A percentile compares a stretch with the other conserved stretches of the same genome.
Evolutionary conservation across 2,113 vertebrate species (phyloP).

Genomic region (Centropristis striata): DNA sequence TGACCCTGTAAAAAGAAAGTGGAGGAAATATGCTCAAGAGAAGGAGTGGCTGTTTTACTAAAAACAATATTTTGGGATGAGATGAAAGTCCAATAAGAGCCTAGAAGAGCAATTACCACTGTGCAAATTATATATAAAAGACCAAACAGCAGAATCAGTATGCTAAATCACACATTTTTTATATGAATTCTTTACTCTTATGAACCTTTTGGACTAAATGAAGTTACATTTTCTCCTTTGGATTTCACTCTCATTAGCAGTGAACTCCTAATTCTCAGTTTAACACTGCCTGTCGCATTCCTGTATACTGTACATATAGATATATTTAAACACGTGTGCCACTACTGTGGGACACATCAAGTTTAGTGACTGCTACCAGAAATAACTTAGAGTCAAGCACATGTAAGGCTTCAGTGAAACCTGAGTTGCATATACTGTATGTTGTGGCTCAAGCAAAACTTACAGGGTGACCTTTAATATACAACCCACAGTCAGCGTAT

Average conservation of each 20-base stretch:
- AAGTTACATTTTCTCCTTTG: background rate
- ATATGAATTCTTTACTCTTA: no score
- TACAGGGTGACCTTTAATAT: background rate
- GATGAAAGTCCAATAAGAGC: no score
- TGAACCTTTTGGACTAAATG: background rate
- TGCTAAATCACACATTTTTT: background rate
- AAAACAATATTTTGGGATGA: background rate
- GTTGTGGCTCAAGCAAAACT: background rate
- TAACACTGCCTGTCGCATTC: background rate
- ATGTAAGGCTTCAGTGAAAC: no score
- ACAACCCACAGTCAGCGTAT: no score
- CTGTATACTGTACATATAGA: background rate
- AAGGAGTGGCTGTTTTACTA: background rate
- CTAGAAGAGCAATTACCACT: background rate
- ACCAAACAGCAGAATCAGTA: background rate
- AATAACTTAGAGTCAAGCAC: no score
- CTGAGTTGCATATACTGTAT: background rate
- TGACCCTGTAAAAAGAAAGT: slow-evolving; percentile 8
- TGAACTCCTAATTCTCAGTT: background rate
- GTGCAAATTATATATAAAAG: background rate
- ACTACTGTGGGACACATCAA: no score
- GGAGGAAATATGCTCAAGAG: background rate
- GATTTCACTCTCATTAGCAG: background rate
- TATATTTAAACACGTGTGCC: no score
- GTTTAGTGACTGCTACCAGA: no score